Conservation (phyloP, 1,140 invertebrate genomes). For the Lordiphosa clarofinis region DNA sequence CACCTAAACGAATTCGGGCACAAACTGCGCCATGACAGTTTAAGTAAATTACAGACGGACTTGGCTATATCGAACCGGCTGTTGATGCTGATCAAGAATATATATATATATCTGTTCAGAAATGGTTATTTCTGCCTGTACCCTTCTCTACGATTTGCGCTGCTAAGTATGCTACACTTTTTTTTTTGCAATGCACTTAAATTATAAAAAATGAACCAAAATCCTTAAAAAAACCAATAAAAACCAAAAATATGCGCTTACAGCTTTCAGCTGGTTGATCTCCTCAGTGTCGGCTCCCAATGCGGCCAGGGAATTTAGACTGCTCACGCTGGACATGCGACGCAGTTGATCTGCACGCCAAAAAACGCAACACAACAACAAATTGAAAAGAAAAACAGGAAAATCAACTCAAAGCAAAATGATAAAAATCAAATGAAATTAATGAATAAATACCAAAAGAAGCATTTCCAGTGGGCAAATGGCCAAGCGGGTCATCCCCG, state of each 20-base stretch:
- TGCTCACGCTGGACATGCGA: conserved; percentile 68
- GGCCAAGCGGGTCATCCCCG: conserved; percentile 62
- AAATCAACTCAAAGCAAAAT: conserved; percentile 29
- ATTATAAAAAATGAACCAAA: no score
- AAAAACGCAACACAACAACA: conserved; percentile 12
- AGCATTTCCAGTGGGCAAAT: conserved; percentile 77
- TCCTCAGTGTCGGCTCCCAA: conserved; percentile 66
- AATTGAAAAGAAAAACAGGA: conserved; percentile 8
- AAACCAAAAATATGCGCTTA: conserved; percentile 60
- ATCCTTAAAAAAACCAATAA: neutral
- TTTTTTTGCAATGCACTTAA: no score
- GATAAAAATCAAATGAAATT: conserved; percentile 29
- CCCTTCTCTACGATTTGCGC: no score
- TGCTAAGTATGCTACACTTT: no score
- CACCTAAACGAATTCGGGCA: no score
- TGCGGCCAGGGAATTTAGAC: conserved; percentile 38
- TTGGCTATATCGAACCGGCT: no score
- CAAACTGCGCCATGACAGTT: no score
- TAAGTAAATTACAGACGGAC: no score
- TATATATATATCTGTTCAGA: no score
- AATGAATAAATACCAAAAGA: conserved; percentile 68
- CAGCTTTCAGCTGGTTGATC: conserved; percentile 79
- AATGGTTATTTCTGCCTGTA: no score
- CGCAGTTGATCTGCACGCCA: conserved; percentile 58
- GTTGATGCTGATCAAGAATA: no score